Base-by-base conservation (phyloP, 1,140 invertebrate species). In the Brachionus paranguensis region DNA sequence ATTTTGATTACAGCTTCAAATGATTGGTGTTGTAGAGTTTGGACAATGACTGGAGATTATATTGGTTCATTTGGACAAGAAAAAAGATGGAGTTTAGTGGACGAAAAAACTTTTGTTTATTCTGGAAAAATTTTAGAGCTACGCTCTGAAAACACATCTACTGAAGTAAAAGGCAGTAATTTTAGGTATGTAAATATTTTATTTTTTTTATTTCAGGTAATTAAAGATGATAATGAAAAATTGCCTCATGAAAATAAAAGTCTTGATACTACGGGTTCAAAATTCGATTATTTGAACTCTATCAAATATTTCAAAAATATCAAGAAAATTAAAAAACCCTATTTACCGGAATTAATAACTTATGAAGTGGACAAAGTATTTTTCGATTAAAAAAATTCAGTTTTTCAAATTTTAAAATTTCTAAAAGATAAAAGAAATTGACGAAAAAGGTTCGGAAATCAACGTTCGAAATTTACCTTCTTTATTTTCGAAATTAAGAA, bases 41-140 rank as follows among this genome's bases (percentile, higher is more conserved):
- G 88, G 88, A 86, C 86, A 20, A 85, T 86, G 7, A 85, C 87
- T 27, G 89, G 89, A 33, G 86, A 88, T 29, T 89, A 86, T 78
- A 85, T 89, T 24, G 89, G 89, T 17, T 88, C 87, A 20, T 89
- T 89, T 85, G 89, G 89, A n/a, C 89, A 89, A 87, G 88, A 55
- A 53, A 37, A 47, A 37, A 41, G 29, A 37, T 74, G 81, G 65
- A 20, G 41, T 70, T 53, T 74, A 17, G 12, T 27, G 5, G 41
- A 70, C 43, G 7, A 12, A 47, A 45, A 65, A 83, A 27, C 78
- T 29, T 76, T 50, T 76, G 17, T 50, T 24, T 76, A 27, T 14
- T 27, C 47, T 50, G 43, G 53, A 37, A 11, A 33, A 2, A 47
- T 20, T 43, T 24, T 47, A 17, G 78, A 65, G 8, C 1, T 11